Base-by-base conservation (phyloP, 2,113 vertebrate genomes). In the Etheostoma cragini region DNA sequence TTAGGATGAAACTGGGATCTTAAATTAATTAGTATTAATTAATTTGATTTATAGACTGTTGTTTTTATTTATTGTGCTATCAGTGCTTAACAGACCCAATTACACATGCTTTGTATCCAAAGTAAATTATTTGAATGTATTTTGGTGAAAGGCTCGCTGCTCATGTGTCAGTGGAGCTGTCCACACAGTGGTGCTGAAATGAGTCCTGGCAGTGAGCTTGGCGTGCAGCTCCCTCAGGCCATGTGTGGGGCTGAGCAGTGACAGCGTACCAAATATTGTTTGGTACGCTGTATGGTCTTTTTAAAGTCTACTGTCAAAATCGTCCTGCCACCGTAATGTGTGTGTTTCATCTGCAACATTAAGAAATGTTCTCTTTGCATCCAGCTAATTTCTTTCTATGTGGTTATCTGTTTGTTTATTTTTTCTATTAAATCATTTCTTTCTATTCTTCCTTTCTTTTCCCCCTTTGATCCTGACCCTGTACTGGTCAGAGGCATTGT, bases 111-210 rank as follows among this genome's bases (percentile, higher is more conserved):
- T 42, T 49, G 0, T 53, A 7, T 15, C 15, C 15, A 45, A 66
- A 46, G 33, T 35, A 1, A 19, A 73, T 33, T 1, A 60, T 61
- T 14, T 60, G 57, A 33, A 22, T 72, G 49, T 24, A 1, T 66
- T 35, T 53, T 6, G 64, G 62, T 69, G 72, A 53, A 35, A 30
- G 62, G 19, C 62, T 75, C 74, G 74, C 22, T 65, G 21, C 65
- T 79, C 66, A 1, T 19, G 72, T 69, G 69, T 78, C 53, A 53
- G 52, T 21, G 87, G 89, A 90, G 82, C 88, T 90, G 89, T 91
- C 85, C 89, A 42, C 61, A 50, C 52, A 1, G 57, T 21, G 74
- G 88, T 87, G 75, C 91, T 89, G 90, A 87, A 86, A 81, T 60
- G 24, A 45, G 66, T 60, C 81, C 67, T 81, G 69, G 78, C 86